phyloP scores from a whole-genome alignment of 2,113 vertebrate species.

The Oreochromis aureus region DNA sequence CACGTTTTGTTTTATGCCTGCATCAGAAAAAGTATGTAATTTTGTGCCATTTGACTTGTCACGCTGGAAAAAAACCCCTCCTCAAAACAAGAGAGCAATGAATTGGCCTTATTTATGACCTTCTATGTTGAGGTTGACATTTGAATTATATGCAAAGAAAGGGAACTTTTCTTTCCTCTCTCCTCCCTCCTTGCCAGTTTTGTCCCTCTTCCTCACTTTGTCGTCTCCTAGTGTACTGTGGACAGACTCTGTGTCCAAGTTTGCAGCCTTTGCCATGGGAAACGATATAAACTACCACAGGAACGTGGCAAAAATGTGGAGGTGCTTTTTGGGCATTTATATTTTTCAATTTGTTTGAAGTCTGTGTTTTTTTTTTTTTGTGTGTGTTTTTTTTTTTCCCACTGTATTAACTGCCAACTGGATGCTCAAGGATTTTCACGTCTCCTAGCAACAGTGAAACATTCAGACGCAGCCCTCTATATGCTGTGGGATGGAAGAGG shows the following conservation, averaged over 20 bases:
- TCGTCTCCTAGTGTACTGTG: neutral
- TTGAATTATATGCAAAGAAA: neutral
- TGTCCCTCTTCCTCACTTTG: neutral
- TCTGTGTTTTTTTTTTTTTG: neutral
- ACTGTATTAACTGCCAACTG: slow-evolving; percentile 39
- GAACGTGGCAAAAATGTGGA: neutral
- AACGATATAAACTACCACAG: neutral
- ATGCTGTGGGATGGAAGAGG: slow-evolving; percentile 23
- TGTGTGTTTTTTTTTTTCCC: neutral
- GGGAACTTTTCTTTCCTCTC: neutral
- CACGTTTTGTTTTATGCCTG: neutral
- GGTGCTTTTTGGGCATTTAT: slow-evolving; percentile 9
- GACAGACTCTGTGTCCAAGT: neutral
- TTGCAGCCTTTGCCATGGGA: neutral
- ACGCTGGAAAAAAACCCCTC: too few relatives aligned
- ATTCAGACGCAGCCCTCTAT: slow-evolving; percentile 42
- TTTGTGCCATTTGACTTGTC: neutral
- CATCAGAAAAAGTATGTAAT: neutral
- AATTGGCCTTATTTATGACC: neutral
- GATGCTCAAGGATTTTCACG: slow-evolving; percentile 55
- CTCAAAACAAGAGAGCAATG: neutral
- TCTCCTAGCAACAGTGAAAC: slow-evolving; percentile 68
- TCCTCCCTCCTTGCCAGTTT: neutral
- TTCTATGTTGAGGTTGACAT: neutral
- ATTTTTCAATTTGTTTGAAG: slow-evolving; percentile 29